Conservation (phyloP, 2,797 vertebrate species). For the Phataginus tetradactyla region DNA sequence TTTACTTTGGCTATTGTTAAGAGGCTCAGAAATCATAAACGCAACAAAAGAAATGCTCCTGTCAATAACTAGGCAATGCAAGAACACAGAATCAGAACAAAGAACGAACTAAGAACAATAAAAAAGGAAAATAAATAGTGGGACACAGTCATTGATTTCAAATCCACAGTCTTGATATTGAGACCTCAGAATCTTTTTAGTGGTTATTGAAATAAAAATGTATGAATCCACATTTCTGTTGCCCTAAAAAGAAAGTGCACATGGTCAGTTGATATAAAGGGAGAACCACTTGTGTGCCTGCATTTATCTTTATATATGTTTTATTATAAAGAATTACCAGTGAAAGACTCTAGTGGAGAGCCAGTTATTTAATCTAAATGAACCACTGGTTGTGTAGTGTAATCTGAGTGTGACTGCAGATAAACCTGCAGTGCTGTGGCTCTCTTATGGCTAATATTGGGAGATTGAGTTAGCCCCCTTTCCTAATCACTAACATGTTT, state of each 20-base stretch:
- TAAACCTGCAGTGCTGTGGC: not conserved
- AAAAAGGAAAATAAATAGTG: not conserved
- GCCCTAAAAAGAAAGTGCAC: not conserved
- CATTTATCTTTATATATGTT: not conserved
- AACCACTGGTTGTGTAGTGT: not conserved
- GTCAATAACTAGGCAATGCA: not conserved
- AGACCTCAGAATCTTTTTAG: not conserved
- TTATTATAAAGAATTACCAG: not conserved
- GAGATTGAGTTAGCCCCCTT: not conserved
- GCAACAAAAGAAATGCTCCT: not conserved
- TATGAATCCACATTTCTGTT: not conserved
- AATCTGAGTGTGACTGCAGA: not conserved
- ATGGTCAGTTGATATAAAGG: not conserved
- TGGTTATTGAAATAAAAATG: not conserved
- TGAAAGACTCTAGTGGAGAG: slow-evolving; percentile 26
- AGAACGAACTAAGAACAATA: not conserved
- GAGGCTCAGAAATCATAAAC: not conserved
- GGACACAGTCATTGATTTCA: not conserved
- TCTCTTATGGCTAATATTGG: not conserved
- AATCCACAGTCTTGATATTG: not conserved
- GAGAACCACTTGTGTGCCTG: not conserved
- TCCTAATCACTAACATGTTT: not conserved
- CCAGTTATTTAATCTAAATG: slow-evolving; percentile 75
- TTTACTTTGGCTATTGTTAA: not conserved
- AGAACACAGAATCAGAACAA: not conserved